phyloP scores from a whole-genome alignment of 92 coral and sea anemone species.

The Parazoanthus darwini region DNA sequence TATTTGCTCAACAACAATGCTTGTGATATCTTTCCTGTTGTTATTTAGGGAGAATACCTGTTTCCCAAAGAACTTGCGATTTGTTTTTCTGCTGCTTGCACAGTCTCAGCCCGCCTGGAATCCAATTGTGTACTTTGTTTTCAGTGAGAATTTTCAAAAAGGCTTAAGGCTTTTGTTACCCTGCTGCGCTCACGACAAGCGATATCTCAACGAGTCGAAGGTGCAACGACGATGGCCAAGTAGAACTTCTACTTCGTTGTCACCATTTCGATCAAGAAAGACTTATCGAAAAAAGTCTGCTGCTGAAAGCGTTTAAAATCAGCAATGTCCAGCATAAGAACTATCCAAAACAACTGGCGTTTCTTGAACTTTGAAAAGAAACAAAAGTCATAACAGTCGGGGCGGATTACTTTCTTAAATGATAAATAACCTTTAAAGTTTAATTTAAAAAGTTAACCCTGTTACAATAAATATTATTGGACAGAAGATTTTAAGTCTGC shows the following conservation, averaged over 20 bases:
- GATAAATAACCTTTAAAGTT: too few species aligned
- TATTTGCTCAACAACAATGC: slow-evolving; percentile 10
- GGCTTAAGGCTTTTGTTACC: slow-evolving; percentile 10
- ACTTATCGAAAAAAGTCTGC: neutral
- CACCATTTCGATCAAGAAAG: neutral
- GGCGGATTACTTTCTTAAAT: too few species aligned
- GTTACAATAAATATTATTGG: too few species aligned
- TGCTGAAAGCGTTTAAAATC: neutral
- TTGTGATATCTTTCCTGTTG: neutral
- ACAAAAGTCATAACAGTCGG: too few species aligned
- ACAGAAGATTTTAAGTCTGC: too few species aligned
- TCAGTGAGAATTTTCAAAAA: slow-evolving; percentile 7
- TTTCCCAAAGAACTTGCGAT: slow-evolving; percentile 10
- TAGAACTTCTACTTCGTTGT: neutral
- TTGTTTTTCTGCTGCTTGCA: neutral
- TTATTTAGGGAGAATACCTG: neutral
- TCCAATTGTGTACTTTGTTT: slow-evolving; percentile 16
- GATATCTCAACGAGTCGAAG: neutral
- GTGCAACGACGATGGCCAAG: neutral
- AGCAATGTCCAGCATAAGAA: too few species aligned
- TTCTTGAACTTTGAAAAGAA: too few species aligned
- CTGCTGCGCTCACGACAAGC: neutral
- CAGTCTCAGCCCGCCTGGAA: slow-evolving; percentile 26
- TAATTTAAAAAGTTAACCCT: too few species aligned
- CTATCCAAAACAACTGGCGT: too few species aligned